Base-by-base conservation (phyloP, 2,113 vertebrate species). In the Pangasianodon gigas region DNA sequence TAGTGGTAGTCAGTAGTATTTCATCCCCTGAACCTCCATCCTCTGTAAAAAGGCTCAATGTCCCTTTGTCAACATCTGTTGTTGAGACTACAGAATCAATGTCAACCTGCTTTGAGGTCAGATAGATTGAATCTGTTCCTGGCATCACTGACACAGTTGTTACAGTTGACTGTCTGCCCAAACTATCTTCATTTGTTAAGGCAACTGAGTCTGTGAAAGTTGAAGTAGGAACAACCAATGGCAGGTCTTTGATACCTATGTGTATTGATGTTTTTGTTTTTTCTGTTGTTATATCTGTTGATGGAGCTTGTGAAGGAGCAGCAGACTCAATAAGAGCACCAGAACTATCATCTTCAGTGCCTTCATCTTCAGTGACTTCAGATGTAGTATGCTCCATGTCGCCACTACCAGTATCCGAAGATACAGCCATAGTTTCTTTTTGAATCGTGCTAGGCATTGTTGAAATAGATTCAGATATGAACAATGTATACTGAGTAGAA, bases 321-420 rank as follows among this genome's bases (percentile, higher is more conserved):
- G 10, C 32, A 65, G 88, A 85, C 24, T 89, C 89, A 52, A 85
- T 14, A 41, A 58, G 2, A 44, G 37, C 24, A 86, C 74, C 84
- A 69, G 89, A 89, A 48, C 84, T 71, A 9, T 41, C 89, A 65
- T 89, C 71, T 81, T 54, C 52, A 41, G 44, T 54, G 2, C 26
- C 41, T 79, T 87, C 88, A 84, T 69, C 32, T 48, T 69, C 79
- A 77, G n/a, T 37, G 13, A 26, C 60, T 90, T 88, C 87, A 86
- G 75, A 58, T 82, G 48, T 44, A 21, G 44, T 86, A 65, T 65
- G 51, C 4, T 83, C 44, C 81, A 41, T 75, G 60, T 82, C 81
- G 29, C 90, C 80, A 85, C 58, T 87, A 54, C 74, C 84, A 82
- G 75, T n/a, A 24, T 86, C 75, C 11, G 10, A 9, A 58, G 62